These are phyloP conservation scores for Cynoglossus semilaevis DNA, from an alignment of 2,113 vertebrate species.

Conservation along the genomic window DNA sequence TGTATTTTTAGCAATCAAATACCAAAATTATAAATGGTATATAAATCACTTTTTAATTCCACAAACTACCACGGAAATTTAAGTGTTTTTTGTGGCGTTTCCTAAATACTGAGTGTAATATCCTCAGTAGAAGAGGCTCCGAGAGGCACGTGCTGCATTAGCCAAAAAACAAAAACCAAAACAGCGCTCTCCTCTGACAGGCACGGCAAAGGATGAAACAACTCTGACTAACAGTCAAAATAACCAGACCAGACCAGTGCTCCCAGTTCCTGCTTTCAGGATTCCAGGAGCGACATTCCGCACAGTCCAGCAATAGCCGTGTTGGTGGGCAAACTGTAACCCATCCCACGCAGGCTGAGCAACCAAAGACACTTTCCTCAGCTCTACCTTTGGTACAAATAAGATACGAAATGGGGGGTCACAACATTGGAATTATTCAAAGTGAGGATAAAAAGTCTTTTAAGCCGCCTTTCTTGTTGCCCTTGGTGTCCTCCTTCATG, in stretches of 20 bases:
- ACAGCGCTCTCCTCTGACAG: constrained; percentile 6
- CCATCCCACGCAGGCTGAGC: constrained; percentile 15
- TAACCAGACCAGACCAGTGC: constrained; percentile 1
- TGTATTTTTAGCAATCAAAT: not conserved
- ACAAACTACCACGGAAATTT: not conserved
- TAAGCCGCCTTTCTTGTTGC: constrained; percentile 80
- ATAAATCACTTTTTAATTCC: constrained; percentile 16
- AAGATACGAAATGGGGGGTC: constrained; percentile 15
- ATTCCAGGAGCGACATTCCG: constrained; percentile 40
- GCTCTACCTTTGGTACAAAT: constrained; percentile 26
- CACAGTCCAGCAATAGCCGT: constrained; percentile 32
- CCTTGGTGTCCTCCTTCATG: constrained; percentile 76
- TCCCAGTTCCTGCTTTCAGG: constrained; percentile 21
- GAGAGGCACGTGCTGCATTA: constrained; percentile 13
- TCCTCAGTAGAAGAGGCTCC: constrained; percentile 3
- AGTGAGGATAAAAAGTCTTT: constrained; percentile 88
- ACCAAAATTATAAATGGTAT: constrained; percentile 12
- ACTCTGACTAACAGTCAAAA: constrained; percentile 29
- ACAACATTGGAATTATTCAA: constrained; percentile 56
- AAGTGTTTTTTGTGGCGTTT: not conserved
- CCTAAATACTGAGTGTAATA: constrained; percentile 12
- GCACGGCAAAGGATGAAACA: constrained; percentile 39
- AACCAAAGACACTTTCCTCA: constrained; percentile 23
- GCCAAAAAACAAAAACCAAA: not conserved
- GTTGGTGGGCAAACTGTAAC: constrained; percentile 38